Evolutionary conservation across 2,888 invertebrate genomes (phyloP), one percentile per base, ranked within the genome.

Genomic region (Bursaphelenchus okinawaensis): DNA sequence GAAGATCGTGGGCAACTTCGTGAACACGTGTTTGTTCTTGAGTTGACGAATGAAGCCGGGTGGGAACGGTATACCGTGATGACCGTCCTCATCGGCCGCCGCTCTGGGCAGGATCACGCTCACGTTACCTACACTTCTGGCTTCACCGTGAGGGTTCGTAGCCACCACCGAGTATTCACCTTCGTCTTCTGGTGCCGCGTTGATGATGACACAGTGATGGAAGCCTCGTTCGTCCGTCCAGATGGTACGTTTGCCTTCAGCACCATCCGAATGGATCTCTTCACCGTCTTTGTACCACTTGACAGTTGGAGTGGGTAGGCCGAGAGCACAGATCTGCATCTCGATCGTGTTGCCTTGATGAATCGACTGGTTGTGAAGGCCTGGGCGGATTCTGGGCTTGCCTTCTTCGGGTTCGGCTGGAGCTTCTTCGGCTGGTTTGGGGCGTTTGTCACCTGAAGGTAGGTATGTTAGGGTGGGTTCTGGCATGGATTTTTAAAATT

Each of bases 221-320:
- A 79, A 71, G 54, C 82, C 82, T 28, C 78, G 68, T 23, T 82
- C 82, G 68, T 82, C 82, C 16, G 75, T 77, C 75, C 78, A 81
- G 57, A 78, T 74, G 29, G 77, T 70, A 7, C 72, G 64, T 26
- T 75, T 72, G 26, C 76, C 78, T 55, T 77, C 80, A 12, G 75
- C 68, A n/a, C 76, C 76, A 26, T 77, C 79, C 9, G 77, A 70
- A 12, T 68, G 62, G 8, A 82, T 64, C 31, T 81, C 79, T 59
- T 75, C 67, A 52, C 78, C 79, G 68, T 81, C 73, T 60, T 78
- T 79, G 60, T 77, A 80, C 85, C 85, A 85, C 63, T 77, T 77
- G 40, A 85, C 80, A 4, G 80, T 82, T 24, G 85, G 84, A 19
- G 74, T 77, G 9, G 85, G 85, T 55, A 73, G 72, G 28, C 84